Base-by-base conservation (phyloP, 2,113 vertebrate species). In the Corydoras sp. region DNA sequence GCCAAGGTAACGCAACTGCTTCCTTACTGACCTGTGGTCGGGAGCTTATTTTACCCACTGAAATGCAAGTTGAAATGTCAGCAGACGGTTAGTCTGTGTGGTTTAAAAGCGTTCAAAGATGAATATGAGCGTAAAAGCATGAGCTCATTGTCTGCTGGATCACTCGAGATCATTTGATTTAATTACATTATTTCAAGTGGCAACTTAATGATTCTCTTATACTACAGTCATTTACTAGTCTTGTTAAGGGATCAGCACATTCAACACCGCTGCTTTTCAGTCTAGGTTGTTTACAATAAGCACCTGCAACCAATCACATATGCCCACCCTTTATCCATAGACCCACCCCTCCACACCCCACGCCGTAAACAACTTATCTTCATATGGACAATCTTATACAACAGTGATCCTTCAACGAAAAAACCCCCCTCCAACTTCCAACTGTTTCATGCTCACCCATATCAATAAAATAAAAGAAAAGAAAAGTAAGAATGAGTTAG, bases 31-130 rank as follows among this genome's bases (percentile, higher is more conserved):
- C 61, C 61, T 32, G 55, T 48, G 60, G 53, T 67, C 59, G 64
- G 48, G 10, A 35, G 35, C 63, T 61, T 66, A 30, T 64, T 75
- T 70, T 24, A 9, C 56, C 56, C 54, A 51, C 18, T 67, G 32
- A 73, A 74, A 61, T 61, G 14, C n/a, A 65, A 72, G 55, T 14
- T 65, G 5, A 65, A 72, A 72, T 73, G 58, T 73, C 58, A 67
- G 58, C 64, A 54, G 64, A 73, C 30, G 51, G 48, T 66, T 66
- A 18, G 63, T 48, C 31, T 3, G 50, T 58, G 71, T 70, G 31
- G 61, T 56, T 75, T 75, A 6, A 62, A 30, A 14, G 59, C 53
- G 9, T 10, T 48, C 18, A 54, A 50, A 15, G 51, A 15, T 56
- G 53, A 51, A 29, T 62, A 13, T 62, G 15, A 56, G 12, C 8